Evolutionary conservation across 2,888 invertebrate genomes (phyloP).

Genomic region (Xestia sexstrigata): DNA sequence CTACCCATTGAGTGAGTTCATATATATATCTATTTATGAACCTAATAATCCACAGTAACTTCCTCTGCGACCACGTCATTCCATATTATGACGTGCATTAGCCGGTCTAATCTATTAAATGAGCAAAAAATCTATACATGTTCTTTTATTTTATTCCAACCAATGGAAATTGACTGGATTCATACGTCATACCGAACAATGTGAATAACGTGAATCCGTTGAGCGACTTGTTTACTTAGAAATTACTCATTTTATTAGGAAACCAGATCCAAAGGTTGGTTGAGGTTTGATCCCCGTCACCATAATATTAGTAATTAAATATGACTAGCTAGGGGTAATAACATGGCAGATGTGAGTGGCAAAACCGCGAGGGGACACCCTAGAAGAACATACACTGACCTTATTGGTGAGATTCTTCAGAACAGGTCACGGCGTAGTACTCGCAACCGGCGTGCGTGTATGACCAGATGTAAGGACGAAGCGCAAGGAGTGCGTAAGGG

Average conservation of each 20-base stretch:
- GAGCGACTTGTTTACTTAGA: neutral
- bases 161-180: conserved; percentile 8
- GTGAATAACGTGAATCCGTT: conserved; percentile 10
- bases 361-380: no score
- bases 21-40: neutral
- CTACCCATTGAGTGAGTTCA: neutral
- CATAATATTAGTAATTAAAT: neutral
- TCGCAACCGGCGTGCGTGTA: no score
- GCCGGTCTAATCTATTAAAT: neutral
- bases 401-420: no score
- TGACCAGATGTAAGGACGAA: no score
- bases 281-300: conserved; percentile 11
- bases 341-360: no score
- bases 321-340: no score
- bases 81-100: conserved; percentile 20
- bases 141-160: neutral
- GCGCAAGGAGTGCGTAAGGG: no score
- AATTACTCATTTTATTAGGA: conserved; percentile 20
- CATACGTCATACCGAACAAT: conserved; percentile 18
- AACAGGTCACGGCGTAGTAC: no score
- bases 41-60: neutral
- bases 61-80: conserved; percentile 22
- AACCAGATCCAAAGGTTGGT: conserved; percentile 34
- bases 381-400: no score
- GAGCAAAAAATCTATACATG: neutral